Base-by-base conservation (phyloP, 1,140 invertebrate genomes). In the Lepidurus apus region DNA sequence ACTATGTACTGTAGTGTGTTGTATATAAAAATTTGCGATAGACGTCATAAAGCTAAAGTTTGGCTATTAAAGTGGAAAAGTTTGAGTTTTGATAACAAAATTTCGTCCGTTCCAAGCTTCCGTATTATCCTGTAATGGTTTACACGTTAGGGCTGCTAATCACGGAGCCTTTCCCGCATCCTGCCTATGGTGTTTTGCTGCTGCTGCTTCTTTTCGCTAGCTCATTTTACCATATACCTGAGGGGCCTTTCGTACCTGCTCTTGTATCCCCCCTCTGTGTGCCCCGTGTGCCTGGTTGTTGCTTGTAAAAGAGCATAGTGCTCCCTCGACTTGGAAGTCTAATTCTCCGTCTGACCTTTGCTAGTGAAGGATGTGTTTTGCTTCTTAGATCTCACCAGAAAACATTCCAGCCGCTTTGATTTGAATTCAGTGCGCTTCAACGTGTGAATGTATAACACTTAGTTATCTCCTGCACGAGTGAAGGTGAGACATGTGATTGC, bases 221-320 rank as follows among this genome's bases (percentile, higher is more conserved):
- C 53, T 65, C 53, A n/a, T 65, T 65, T 65, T 65, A 65, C 53
- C 53, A 65, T 65, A 65, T 65, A 65, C 53, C 53, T 65, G 53
- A 65, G 53, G 45, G 53, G 53, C 21, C 53, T 65, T 65, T 65
- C 53, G 53, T 65, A 65, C 53, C 53, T 65, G 53, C 53, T 65
- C 53, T 65, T 65, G 21, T 65, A 65, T 65, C 53, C 53, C 53
- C 53, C 13, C 21, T 65, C 53, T 4, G 21, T 65, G 53, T 65
- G 21, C 21, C 21, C 34, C 17, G 53, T 17, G 53, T 65, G 53
- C 53, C 53, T 21, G 53, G 53, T 65, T 65, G 53, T 65, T n/a
- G 53, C 53, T 65, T 17, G 10, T 65, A 65, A 65, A 65, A 65
- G 53, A 65, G 53, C 53, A 65, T 65, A 65, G 53, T 21, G 53